phyloP scores from a whole-genome alignment of 2,113 vertebrate genomes.

The Siniperca knerii region DNA sequence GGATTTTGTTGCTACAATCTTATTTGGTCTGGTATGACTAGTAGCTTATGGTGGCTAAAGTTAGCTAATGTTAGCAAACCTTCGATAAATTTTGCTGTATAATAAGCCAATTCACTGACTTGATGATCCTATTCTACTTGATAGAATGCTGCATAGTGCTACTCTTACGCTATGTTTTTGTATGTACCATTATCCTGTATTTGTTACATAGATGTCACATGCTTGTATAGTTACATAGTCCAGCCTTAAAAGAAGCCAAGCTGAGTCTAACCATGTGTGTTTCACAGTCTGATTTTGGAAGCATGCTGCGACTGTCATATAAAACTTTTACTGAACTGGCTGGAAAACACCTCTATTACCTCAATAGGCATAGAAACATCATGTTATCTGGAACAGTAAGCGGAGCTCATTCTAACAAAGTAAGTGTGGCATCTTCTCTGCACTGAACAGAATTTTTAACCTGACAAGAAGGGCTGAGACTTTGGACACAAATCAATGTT shows the following conservation, averaged over 20 bases:
- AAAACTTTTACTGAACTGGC: conserved; percentile 5
- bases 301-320: background rate
- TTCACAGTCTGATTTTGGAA: background rate
- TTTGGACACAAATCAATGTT: background rate
- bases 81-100: background rate
- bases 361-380: background rate
- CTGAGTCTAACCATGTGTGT: background rate
- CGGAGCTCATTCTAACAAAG: background rate
- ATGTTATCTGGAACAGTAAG: background rate
- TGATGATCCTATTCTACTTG: background rate
- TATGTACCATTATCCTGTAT: background rate
- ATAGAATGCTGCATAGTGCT: background rate
- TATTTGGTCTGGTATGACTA: background rate
- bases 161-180: background rate
- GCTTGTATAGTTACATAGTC: background rate
- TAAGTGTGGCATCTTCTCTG: background rate
- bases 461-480: background rate
- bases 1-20: no score
- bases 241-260: background rate
- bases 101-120: background rate
- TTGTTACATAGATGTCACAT: background rate
- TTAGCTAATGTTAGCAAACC: background rate
- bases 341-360: background rate
- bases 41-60: background rate
- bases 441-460: background rate